These are phyloP conservation scores for Manis pentadactyla DNA, from an alignment of 2,797 vertebrate genomes.

Conservation along the genomic window DNA sequence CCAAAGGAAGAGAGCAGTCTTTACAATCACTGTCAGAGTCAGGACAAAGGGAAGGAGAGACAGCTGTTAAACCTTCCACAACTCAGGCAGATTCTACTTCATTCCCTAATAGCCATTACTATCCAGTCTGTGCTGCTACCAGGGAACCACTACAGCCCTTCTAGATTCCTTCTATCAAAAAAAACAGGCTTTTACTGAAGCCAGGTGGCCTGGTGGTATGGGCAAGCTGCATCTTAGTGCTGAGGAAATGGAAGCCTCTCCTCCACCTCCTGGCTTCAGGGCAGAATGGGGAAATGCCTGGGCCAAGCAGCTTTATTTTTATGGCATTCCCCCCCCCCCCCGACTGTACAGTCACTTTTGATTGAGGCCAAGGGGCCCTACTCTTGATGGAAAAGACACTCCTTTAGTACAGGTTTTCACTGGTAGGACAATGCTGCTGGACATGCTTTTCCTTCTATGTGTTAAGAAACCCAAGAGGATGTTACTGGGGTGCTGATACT, in stretches of 20 bases:
- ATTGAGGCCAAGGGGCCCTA: background rate
- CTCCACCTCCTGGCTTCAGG: background rate
- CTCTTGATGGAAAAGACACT: background rate
- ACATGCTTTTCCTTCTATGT: background rate
- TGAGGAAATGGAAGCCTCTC: background rate
- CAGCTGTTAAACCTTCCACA: background rate
- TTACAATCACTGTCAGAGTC: background rate
- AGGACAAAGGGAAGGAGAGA: background rate
- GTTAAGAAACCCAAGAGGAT: slow-evolving; percentile 23
- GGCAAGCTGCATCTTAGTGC: slow-evolving; percentile 2
- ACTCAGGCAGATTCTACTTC: background rate
- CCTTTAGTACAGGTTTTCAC: background rate
- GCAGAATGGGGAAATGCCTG: background rate
- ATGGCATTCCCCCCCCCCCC: background rate
- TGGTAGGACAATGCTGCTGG: background rate
- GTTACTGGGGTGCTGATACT: background rate
- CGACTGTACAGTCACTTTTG: background rate
- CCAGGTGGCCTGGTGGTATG: background rate
- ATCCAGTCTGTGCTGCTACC: background rate
- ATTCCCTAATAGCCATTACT: background rate
- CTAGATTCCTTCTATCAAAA: background rate
- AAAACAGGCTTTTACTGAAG: background rate
- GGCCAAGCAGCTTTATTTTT: background rate
- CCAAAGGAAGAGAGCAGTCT: slow-evolving; percentile 19
- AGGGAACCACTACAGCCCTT: background rate